A percentile compares a stretch with the other conserved stretches of the same genome.
phyloP scores from a whole-genome alignment of 2,113 vertebrate species.

The Probosciger aterrimus region DNA sequence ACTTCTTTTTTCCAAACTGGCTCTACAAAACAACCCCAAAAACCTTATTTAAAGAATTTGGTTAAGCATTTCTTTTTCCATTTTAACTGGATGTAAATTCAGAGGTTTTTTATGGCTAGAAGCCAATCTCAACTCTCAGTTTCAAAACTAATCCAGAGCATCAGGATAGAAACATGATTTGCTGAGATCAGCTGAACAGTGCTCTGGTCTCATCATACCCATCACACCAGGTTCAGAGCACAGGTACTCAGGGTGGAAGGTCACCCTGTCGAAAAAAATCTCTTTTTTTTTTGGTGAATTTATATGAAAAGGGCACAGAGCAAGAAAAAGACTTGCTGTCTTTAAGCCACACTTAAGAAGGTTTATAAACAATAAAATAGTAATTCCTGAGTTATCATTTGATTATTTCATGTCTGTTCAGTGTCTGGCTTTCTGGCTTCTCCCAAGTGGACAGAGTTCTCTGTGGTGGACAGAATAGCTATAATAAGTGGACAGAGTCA shows the following conservation, averaged over 20 bases:
- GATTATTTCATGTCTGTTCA: background rate
- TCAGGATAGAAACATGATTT: background rate
- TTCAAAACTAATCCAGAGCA: background rate
- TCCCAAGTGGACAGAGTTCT: background rate
- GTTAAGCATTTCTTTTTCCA: background rate
- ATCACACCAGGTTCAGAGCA: background rate
- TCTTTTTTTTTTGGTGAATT: background rate
- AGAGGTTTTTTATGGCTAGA: background rate
- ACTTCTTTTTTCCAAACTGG: background rate
- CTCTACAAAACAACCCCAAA: background rate
- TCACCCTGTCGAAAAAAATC: accelerated
- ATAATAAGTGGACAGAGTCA: background rate
- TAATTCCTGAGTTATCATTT: background rate
- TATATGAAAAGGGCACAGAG: background rate
- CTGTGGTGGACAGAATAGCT: background rate
- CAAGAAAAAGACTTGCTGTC: background rate
- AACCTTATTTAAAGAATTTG: background rate
- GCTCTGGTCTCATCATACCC: too few species aligned
- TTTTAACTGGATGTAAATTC: background rate
- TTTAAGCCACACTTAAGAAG: background rate
- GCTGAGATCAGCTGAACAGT: background rate
- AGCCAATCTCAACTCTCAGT: background rate
- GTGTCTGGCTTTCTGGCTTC: background rate
- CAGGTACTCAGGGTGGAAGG: background rate
- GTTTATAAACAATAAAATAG: background rate